phyloP scores from a whole-genome alignment of 2,888 invertebrate species.

The Pterostichus niger region DNA sequence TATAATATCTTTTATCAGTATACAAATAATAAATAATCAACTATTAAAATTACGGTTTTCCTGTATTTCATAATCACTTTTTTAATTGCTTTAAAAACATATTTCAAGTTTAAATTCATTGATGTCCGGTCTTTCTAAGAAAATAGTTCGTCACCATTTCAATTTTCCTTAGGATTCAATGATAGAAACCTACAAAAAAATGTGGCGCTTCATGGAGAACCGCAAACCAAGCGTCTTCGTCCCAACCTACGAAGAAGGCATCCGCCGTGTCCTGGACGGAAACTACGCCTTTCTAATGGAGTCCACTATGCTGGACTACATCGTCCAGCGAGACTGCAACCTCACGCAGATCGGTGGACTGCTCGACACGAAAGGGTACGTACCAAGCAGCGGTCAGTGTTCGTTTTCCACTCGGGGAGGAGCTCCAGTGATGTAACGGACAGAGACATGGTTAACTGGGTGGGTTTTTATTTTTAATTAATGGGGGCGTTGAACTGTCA shows the following conservation, averaged over 20 bases:
- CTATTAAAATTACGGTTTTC: no score
- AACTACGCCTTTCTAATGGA: conserved; percentile 95
- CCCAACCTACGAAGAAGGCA: conserved; percentile 87
- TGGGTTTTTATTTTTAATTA: conserved; percentile 26
- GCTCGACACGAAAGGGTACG: conserved; percentile 89
- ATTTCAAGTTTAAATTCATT: no score
- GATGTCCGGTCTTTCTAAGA: no score
- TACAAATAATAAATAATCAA: no score
- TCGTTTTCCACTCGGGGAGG: not conserved
- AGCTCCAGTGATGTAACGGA: not conserved
- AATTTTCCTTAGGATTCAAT: conserved; percentile 83
- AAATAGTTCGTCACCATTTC: no score
- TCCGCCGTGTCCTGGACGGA: conserved; percentile 86
- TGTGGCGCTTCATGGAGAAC: conserved; percentile 91
- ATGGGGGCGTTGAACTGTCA: conserved; percentile 25
- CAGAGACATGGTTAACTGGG: not conserved
- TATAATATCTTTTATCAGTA: no score
- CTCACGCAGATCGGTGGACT: conserved; percentile 92
- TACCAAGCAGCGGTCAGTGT: conserved; percentile 71
- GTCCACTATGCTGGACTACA: conserved; percentile 92
- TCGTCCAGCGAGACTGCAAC: conserved; percentile 90
- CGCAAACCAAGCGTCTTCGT: conserved; percentile 86
- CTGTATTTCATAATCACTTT: no score
- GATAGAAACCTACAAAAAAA: conserved; percentile 88
- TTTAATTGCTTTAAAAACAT: no score